Base-by-base conservation (phyloP, 2,888 invertebrate species). In the Sesia bembeciformis region DNA sequence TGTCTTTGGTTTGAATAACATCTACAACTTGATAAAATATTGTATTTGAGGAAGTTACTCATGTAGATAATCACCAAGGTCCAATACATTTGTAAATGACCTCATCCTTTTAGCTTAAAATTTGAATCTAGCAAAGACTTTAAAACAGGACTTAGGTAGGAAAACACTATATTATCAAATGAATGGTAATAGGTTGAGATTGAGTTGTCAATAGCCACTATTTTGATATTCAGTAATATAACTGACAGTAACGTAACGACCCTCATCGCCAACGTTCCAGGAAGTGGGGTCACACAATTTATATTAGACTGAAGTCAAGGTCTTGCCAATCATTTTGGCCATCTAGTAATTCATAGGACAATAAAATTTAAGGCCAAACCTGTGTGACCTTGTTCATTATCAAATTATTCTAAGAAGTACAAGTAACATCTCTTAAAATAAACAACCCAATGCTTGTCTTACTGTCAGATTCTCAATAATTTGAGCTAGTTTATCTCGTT, bases 231-330 rank as follows among this genome's bases (percentile, higher is more conserved):
- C 23, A 23, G 23, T 46, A n/a, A 8, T 46, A 68, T 72, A 80
- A 77, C 76, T 76, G 75, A 78, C 74, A 76, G 70, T 68, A 78
- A 78, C 74, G 70, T 68, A 78, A 78, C 74, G 84, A 81, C 80
- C 81, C 80, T 84, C 77, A 67, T 39, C 39, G 7, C 65, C 65
- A 72, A 58, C 65, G 66, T 74, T 80, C 73, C 74, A 84, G 87
- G 87, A 88, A 88, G 85, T 85, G 72, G 80, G 84, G 81, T 84
- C 79, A 79, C 71, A 78, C 76, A 80, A 78, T 85, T 81, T 81
- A 81, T 83, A 85, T 83, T 82, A 80, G 81, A 72, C 79, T 72
- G 78, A 79, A 86, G 81, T 85, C 88, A 85, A 86, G 87, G 88
- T 76, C 77, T 68, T 65, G 74, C 81, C 83, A 86, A 85, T 86